phyloP scores from a whole-genome alignment of 2,888 invertebrate species.

The Cantharis flavilabris region DNA sequence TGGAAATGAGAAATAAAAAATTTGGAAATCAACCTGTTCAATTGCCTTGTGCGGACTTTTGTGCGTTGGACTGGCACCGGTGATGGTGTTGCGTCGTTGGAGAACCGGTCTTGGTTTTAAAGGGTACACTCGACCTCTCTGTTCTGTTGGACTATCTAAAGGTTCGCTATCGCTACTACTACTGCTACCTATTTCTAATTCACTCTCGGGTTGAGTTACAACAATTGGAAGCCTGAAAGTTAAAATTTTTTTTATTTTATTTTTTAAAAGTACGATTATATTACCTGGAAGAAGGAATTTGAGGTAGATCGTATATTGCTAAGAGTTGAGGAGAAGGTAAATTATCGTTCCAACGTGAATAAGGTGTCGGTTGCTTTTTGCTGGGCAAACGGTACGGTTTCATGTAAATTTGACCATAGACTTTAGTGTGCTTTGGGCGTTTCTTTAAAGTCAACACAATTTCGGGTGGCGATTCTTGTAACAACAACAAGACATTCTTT shows the following conservation, averaged over 20 bases:
- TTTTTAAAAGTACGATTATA: not conserved
- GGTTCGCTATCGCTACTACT: slow-evolving; percentile 64
- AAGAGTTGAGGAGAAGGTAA: slow-evolving; percentile 69
- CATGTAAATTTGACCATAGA: slow-evolving; percentile 75
- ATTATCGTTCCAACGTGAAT: slow-evolving; percentile 70
- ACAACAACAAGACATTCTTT: slow-evolving; percentile 73
- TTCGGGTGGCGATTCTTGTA: slow-evolving; percentile 80
- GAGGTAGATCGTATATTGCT: slow-evolving; percentile 63
- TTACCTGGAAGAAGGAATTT: slow-evolving; percentile 63
- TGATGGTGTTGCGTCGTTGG: slow-evolving; percentile 85
- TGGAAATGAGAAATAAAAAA: not conserved
- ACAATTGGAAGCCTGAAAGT: slow-evolving; percentile 39
- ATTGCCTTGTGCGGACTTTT: slow-evolving; percentile 67
- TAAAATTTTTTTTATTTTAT: not conserved
- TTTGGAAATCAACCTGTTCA: slow-evolving; percentile 63
- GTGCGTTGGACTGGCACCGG: slow-evolving; percentile 76
- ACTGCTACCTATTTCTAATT: slow-evolving; percentile 52
- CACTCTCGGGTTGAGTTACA: slow-evolving; percentile 40
- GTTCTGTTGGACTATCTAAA: slow-evolving; percentile 58
- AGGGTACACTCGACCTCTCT: slow-evolving; percentile 66
- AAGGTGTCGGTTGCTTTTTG: slow-evolving; percentile 68
- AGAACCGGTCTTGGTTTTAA: slow-evolving; percentile 76
- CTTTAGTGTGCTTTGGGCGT: slow-evolving; percentile 79
- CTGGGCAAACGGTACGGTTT: slow-evolving; percentile 75
- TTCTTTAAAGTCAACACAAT: slow-evolving; percentile 82